A percentile compares a stretch with the other conserved stretches of the same genome.
Conservation (phyloP, 1,140 invertebrate species). For the Scaptomyza pallida region DNA sequence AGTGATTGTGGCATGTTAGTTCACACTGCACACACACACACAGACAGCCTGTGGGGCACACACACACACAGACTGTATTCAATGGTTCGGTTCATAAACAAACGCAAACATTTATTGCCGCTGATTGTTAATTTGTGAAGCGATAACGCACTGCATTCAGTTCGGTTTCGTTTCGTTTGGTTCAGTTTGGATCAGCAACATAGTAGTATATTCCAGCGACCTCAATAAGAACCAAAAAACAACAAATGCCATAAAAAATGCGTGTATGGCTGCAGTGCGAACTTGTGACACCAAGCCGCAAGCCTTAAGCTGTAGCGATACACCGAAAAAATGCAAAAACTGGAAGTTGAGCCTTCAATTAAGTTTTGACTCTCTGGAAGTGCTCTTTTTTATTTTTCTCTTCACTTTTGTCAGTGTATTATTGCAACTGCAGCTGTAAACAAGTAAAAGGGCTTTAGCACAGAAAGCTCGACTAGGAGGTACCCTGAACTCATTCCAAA, state of each 20-base stretch:
- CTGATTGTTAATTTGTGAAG: conserved; percentile 84
- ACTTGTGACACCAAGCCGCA: conserved; percentile 68
- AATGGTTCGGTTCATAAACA: conserved; percentile 72
- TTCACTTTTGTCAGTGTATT: not conserved
- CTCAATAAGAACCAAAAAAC: conserved; percentile 40
- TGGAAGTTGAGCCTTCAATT: no score
- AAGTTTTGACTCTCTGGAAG: no score
- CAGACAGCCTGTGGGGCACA: conserved; percentile 5
- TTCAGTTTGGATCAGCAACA: conserved; percentile 1
- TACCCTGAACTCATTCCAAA: no score
- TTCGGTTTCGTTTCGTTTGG: conserved; percentile 32
- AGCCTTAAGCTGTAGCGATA: conserved; percentile 3
- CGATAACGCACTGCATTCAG: conserved; percentile 69
- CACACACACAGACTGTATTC: conserved; percentile 19
- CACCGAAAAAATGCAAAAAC: not conserved
- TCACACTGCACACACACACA: conserved; percentile 27
- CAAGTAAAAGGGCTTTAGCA: no score
- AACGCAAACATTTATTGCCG: conserved; percentile 81
- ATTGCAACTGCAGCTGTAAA: not conserved
- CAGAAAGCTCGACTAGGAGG: no score
- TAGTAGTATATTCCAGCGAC: conserved; percentile 22
- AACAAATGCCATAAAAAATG: conserved; percentile 32
- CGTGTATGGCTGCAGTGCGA: conserved; percentile 50
- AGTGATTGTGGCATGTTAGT: conserved; percentile 22
- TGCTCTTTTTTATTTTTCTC: no score